Base-by-base conservation (phyloP, 2,113 vertebrate species). In the Edolisoma coerulescens region DNA sequence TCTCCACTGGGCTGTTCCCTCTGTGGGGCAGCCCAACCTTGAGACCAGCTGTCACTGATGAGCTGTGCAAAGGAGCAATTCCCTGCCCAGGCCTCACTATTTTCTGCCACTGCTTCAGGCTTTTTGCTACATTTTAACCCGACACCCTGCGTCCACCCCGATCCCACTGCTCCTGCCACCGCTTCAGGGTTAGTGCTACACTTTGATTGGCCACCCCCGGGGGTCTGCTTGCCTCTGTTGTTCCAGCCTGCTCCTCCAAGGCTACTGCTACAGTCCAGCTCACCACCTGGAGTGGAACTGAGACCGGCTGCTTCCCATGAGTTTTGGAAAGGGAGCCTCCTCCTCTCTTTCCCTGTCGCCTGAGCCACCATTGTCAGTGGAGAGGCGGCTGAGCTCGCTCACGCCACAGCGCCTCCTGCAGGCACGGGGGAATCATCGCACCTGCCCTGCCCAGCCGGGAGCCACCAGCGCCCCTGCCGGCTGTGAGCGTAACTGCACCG, bases 121-220 rank as follows among this genome's bases (percentile, higher is more conserved):
- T n/a, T n/a, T 14, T 9, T n/a, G 33, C 33, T 56, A 56, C 13
- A n/a, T 19, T 56, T 56, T n/a, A 21, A 14, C 54, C 8, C 3
- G 2, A 22, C 19, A 33, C 20, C 32, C 13, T 1, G 2, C 13
- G 1, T 33, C 32, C 5, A 3, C 32, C 32, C 3, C 1, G 13
- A 56, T 14, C 32, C 32, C 12, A 3, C 54, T 56, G 32, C 54
- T 57, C 6, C 54, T n/a, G 33, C 33, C 28, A n/a, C 33, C 3
- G 6, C 54, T 57, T 14, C 1, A 6, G n/a, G n/a, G 56, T 16
- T 35, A 24, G 21, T 35, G 22, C 9, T 57, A 24, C n/a, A 35
- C 22, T 24, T 57, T 57, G 56, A 35, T 4, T 57, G 3, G 3
- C 33, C 10, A 1, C 33, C 33, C 9, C n/a, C 6, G 20, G 56